These are phyloP conservation scores for Ormyrus thymus DNA, from an alignment of 2,888 invertebrate genomes.

Conservation along the genomic window DNA sequence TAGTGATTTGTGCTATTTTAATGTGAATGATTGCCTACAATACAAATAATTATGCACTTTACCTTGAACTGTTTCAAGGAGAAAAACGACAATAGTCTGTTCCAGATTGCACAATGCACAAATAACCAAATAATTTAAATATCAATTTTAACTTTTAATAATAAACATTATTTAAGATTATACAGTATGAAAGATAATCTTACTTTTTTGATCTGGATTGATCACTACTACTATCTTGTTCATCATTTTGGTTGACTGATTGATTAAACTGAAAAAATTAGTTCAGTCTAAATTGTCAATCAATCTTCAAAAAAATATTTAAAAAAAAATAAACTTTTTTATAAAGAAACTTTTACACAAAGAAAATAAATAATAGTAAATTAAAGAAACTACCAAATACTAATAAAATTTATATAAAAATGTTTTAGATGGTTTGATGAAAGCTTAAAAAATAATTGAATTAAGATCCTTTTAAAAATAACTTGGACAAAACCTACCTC, in stretches of 20 bases:
- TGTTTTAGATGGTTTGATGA: not conserved
- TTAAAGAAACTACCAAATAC: too few species aligned
- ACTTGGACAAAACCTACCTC: slow-evolving; percentile 61
- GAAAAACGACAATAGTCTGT: slow-evolving; percentile 69
- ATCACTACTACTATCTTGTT: slow-evolving; percentile 36
- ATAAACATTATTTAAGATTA: slow-evolving; percentile 2
- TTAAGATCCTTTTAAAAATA: not conserved
- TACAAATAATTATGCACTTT: slow-evolving; percentile 61
- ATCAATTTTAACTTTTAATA: slow-evolving; percentile 13
- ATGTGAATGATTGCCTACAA: slow-evolving; percentile 8
- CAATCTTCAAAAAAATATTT: slow-evolving; percentile 11
- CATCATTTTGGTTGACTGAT: slow-evolving; percentile 28
- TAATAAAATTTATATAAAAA: too few species aligned
- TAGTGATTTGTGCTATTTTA: not conserved
- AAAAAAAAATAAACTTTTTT: not conserved
- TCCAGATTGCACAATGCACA: slow-evolving; percentile 63
- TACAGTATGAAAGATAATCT: slow-evolving; percentile 8
- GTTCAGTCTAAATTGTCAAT: slow-evolving; percentile 10
- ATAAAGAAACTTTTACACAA: too few species aligned
- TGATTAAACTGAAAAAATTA: slow-evolving; percentile 41
- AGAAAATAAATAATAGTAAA: not conserved
- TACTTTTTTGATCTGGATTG: slow-evolving; percentile 47
- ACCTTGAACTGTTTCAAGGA: slow-evolving; percentile 66
- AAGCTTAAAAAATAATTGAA: not conserved
- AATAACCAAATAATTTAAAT: slow-evolving; percentile 55